Evolutionary conservation across 2,888 invertebrate genomes (phyloP).

Genomic region (Zhuqinia jingwanae): DNA sequence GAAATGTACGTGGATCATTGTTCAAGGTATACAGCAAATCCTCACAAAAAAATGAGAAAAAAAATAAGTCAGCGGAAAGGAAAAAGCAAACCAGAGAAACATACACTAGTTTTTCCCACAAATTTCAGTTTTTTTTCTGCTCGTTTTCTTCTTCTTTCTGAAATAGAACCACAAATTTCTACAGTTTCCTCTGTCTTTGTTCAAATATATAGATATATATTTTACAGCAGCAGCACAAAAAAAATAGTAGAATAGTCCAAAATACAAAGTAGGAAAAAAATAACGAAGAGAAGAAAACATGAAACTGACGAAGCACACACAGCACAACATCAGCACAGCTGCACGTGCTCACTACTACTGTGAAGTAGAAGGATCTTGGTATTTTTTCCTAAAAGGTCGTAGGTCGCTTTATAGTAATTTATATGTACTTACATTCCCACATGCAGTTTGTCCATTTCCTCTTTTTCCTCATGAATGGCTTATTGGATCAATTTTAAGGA

Average conservation of each 20-base stretch:
- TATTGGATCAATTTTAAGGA: constrained; percentile 55
- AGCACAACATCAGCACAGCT: neutral
- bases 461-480: constrained; percentile 50
- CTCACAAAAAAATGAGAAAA: neutral
- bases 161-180: constrained; percentile 14
- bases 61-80: too few relatives aligned
- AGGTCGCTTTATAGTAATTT: constrained; percentile 40
- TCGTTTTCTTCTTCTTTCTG: neutral
- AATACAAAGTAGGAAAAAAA: neutral
- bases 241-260: neutral
- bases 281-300: neutral
- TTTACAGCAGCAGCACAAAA: neutral
- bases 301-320: neutral
- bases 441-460: constrained; percentile 45
- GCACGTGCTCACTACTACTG: constrained; percentile 20
- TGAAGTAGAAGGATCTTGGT: neutral
- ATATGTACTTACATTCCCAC: constrained; percentile 19
- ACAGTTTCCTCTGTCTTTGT: neutral
- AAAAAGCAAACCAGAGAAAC: too few relatives aligned
- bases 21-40: constrained; percentile 15
- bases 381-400: constrained; percentile 33
- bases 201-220: neutral
- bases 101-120: too few relatives aligned
- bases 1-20: constrained; percentile 45
- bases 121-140: neutral